Conservation (phyloP, 2,113 vertebrate species). For the Gavialis gangeticus region DNA sequence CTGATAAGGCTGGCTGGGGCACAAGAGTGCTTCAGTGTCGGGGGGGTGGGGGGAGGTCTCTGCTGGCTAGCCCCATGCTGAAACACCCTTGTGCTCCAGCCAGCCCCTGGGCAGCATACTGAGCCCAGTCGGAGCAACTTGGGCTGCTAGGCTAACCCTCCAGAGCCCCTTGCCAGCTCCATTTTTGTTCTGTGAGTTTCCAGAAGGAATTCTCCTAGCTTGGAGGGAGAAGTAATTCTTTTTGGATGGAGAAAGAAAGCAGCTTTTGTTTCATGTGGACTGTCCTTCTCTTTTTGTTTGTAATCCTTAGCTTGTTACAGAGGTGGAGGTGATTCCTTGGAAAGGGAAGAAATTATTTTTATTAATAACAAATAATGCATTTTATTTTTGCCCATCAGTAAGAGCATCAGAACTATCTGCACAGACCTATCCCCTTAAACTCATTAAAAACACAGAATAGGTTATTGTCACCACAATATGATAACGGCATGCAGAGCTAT, state of each 20-base stretch:
- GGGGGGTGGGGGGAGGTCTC: too few relatives aligned
- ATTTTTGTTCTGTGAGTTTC: not conserved
- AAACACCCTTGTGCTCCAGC: too few relatives aligned
- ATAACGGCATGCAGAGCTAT: slow-evolving; percentile 47
- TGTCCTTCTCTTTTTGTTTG: not conserved
- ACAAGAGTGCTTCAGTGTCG: too few relatives aligned
- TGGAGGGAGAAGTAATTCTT: not conserved
- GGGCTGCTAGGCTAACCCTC: not conserved
- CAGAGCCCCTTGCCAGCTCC: not conserved
- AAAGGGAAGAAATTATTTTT: not conserved
- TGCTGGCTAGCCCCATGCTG: too few relatives aligned
- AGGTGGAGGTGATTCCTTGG: not conserved
- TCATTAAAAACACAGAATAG: slow-evolving; percentile 41
- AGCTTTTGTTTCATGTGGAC: not conserved
- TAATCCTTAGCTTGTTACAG: not conserved
- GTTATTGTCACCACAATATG: slow-evolving; percentile 42
- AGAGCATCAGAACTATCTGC: slow-evolving; percentile 17
- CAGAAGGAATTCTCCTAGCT: not conserved
- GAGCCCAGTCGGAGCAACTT: not conserved
- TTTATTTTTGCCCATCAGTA: slow-evolving; percentile 10
- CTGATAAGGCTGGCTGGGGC: too few relatives aligned
- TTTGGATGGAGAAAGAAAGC: not conserved
- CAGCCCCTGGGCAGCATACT: too few relatives aligned
- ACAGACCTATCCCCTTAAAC: slow-evolving; percentile 37
- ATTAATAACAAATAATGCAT: slow-evolving; percentile 13